A percentile compares a stretch with the other conserved stretches of the same genome.
Conservation (phyloP, 2,888 invertebrate genomes). For the Dione vanillae region DNA sequence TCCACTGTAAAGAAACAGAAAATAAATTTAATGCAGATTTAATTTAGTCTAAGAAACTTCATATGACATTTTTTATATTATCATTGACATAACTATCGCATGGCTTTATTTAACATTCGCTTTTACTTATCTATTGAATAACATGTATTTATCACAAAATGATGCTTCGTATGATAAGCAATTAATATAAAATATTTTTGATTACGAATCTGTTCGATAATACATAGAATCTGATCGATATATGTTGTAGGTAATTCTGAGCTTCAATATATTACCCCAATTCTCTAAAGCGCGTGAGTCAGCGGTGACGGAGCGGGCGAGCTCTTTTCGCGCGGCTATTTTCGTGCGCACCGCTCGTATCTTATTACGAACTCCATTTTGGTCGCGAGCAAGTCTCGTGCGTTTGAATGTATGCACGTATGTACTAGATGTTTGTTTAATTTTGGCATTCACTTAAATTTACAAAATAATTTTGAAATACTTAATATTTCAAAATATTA, state of each 20-base stretch:
- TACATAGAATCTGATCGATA: slow-evolving; percentile 2
- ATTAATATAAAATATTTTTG: too few species aligned
- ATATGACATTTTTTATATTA: background rate
- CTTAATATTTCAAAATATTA: background rate
- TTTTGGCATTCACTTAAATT: background rate
- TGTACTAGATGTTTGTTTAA: too few species aligned
- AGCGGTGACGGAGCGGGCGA: slow-evolving; percentile 54
- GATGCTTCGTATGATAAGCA: too few species aligned
- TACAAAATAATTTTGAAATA: too few species aligned
- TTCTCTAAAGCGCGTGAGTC: slow-evolving; percentile 49
- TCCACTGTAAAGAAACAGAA: slow-evolving; percentile 83
- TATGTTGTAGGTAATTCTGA: slow-evolving; percentile 13
- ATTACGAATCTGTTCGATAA: background rate
- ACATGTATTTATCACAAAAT: too few species aligned
- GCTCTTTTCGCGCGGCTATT: slow-evolving; percentile 53
- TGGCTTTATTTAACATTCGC: slow-evolving; percentile 2
- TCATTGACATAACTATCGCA: background rate
- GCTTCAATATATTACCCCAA: slow-evolving; percentile 5
- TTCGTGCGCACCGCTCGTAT: slow-evolving; percentile 63
- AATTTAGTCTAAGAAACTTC: background rate
- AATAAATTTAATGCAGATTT: slow-evolving; percentile 24
- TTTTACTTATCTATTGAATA: background rate
- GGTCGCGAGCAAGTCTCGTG: slow-evolving; percentile 53
- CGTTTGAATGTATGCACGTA: slow-evolving; percentile 1
- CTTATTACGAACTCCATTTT: slow-evolving; percentile 76